Base-by-base conservation (phyloP, 2,888 invertebrate genomes). In the Leucania comma region DNA sequence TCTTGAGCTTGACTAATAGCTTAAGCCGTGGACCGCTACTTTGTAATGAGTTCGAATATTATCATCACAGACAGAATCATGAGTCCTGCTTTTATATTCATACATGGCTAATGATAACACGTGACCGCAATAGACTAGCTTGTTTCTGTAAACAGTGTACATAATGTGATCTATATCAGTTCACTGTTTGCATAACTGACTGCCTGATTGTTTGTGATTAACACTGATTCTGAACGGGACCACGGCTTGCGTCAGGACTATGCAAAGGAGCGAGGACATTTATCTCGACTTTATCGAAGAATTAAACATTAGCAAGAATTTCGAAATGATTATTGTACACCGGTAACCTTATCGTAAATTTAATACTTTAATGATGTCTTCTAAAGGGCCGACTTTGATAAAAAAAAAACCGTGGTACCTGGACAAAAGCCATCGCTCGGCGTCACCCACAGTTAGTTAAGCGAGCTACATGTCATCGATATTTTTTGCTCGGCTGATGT, bases 401-500 rank as follows among this genome's bases (percentile, higher is more conserved):
- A 94, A 95, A 94, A 93, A 88, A 76, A 22, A 0, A 66, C 78
- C 83, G 76, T 82, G 83, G 88, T 93, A 93, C 93, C 93, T 93
- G 93, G 82, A 86, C 88, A 85, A 88, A 88, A 85, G 86, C 85
- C 85, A 85, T 88, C 89, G 89, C 88, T 90, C 90, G 89, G 88
- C 89, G 87, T 91, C 92, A 91, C 90, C 91, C 90, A 90, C 89
- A 90, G 90, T 91, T 90, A 92, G 90, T 90, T 90, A 89, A 89
- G 88, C 91, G 88, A 88, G 87, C 89, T 88, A 91, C 92, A 91
- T 94, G 94, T 95, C 95, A 93, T 92, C 94, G 91, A 92, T 90
- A 91, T 94, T 95, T 95, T 95, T 95, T 95, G 94, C 93, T 87
- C 84, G 88, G 87, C 92, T 93, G 94, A 94, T 92, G 93, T 95